Conservation (phyloP, 2,888 invertebrate genomes). For the Drosophila dives region DNA sequence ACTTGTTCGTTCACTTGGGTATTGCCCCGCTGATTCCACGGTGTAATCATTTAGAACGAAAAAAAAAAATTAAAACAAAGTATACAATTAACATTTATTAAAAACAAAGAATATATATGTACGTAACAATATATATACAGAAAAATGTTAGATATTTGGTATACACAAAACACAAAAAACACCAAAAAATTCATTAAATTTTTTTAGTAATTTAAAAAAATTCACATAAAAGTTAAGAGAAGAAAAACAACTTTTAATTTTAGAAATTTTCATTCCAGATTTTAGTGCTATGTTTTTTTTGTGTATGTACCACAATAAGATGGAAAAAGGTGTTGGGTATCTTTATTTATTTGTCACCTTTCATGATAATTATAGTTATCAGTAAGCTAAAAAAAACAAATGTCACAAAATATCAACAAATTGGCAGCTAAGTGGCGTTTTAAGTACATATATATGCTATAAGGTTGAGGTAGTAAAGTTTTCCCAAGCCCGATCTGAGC, state of each 20-base stretch:
- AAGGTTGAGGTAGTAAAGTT: background rate
- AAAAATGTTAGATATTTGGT: background rate
- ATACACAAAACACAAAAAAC: too few species aligned
- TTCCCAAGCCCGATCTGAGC: slow-evolving; percentile 38
- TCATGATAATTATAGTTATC: slow-evolving; percentile 25
- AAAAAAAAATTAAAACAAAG: background rate
- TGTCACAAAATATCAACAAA: slow-evolving; percentile 16
- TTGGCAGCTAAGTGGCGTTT: slow-evolving; percentile 7
- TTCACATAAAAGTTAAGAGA: too few species aligned
- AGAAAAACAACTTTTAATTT: background rate
- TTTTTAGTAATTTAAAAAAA: background rate
- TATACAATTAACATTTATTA: slow-evolving; percentile 7
- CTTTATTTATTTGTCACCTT: background rate
- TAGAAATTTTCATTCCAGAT: background rate
- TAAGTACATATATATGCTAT: background rate
- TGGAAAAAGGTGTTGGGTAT: background rate
- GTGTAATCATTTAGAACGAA: slow-evolving; percentile 19
- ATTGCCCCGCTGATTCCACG: slow-evolving; percentile 45
- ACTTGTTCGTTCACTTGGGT: slow-evolving; percentile 51
- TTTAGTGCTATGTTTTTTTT: background rate
- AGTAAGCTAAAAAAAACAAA: slow-evolving; percentile 4
- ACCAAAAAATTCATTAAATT: too few species aligned
- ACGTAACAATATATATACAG: background rate
- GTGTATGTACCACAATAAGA: background rate
- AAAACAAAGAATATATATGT: slow-evolving; percentile 19